These are phyloP conservation scores for Zaprionus nigranus DNA, from an alignment of 1,140 invertebrate genomes.

Conservation along the genomic window DNA sequence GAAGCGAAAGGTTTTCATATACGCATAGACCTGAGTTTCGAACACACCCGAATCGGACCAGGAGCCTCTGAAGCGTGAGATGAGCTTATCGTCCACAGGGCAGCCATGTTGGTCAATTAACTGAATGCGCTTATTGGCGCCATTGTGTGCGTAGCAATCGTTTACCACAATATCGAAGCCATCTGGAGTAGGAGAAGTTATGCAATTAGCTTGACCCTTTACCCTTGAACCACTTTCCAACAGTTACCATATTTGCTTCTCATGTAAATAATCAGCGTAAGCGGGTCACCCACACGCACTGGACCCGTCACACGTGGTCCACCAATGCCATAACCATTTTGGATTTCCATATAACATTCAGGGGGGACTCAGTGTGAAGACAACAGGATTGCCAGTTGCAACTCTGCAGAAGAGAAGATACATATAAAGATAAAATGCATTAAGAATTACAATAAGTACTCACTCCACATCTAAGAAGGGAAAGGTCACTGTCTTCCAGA, in stretches of 20 bases:
- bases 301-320: conserved; percentile 94
- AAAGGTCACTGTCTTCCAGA: conserved; percentile 98
- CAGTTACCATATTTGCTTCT: conserved; percentile 94
- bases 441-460: conserved; percentile 84
- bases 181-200: conserved; percentile 86
- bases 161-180: conserved; percentile 98
- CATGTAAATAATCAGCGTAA: conserved; percentile 97
- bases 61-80: conserved; percentile 95
- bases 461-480: conserved; percentile 97
- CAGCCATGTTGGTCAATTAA: conserved; percentile 97
- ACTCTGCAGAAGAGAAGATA: conserved; percentile 87
- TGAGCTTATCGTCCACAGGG: conserved; percentile 96
- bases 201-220: conserved; percentile 11
- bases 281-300: conserved; percentile 95
- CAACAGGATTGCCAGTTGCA: conserved; percentile 95
- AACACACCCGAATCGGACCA: conserved; percentile 95
- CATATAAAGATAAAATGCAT: background rate
- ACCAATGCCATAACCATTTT: conserved; percentile 93
- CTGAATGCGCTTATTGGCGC: conserved; percentile 95
- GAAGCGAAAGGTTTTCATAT: conserved; percentile 97
- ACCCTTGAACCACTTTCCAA: background rate
- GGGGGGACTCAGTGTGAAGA: conserved; percentile 96
- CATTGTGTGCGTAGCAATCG: conserved; percentile 97
- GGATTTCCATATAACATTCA: conserved; percentile 97
- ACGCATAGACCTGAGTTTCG: conserved; percentile 96